Evolutionary conservation across 37 sponge, comb jelly and placozoan genomes (phyloP).

Genomic region (Sycon ciliatum): DNA sequence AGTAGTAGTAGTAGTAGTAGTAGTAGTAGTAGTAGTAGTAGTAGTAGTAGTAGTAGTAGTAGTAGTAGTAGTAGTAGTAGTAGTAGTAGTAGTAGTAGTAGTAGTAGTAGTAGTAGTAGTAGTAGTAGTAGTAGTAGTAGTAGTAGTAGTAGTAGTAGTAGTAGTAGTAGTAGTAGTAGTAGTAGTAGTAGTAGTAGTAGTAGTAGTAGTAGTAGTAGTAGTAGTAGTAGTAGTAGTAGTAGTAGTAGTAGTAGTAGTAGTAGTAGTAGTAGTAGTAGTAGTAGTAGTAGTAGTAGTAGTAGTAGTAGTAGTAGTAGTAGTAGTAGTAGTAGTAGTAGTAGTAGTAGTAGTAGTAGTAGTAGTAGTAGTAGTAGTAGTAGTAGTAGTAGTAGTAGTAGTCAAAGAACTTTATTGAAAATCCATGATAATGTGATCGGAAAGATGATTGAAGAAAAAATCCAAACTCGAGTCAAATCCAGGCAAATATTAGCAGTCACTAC

Average conservation of each 20-base stretch:
- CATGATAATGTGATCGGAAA: no score
- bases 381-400: no score
- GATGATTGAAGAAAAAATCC: no score
- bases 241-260: constrained; percentile 8
- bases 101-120: constrained; percentile 8
- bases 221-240: constrained; percentile 8
- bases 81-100: constrained; percentile 6
- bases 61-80: neutral
- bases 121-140: constrained; percentile 8
- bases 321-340: neutral
- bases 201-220: neutral
- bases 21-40: neutral
- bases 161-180: neutral
- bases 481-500: no score
- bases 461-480: no score
- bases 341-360: constrained; percentile 8
- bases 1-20: neutral
- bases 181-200: constrained; percentile 1
- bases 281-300: neutral
- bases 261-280: constrained; percentile 6
- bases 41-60: constrained; percentile 1
- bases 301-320: constrained; percentile 1
- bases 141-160: constrained; percentile 6
- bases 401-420: no score
- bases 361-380: constrained; percentile 8